Conservation (phyloP, 2,888 invertebrate genomes). For the Seira ritae region DNA sequence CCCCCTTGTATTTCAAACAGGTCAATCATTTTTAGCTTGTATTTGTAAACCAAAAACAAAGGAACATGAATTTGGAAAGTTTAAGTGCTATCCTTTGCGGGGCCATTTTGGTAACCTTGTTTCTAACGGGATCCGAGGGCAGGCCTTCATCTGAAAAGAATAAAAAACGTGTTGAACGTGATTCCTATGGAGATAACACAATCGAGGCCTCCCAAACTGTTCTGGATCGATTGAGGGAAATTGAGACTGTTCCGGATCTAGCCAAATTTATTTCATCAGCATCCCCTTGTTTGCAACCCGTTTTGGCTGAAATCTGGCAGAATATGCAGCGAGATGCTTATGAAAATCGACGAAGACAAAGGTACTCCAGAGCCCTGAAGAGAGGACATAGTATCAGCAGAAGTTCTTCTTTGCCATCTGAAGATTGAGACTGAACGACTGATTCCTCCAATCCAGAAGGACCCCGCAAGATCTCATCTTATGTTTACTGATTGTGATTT, state of each 20-base stretch:
- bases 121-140: neutral
- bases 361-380: conserved; percentile 30
- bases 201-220: conserved; percentile 16
- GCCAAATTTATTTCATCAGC: conserved; percentile 39
- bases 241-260: conserved; percentile 36
- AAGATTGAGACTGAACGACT: neutral
- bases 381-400: neutral
- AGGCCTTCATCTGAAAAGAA: neutral
- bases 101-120: neutral
- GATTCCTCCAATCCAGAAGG: neutral
- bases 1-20: neutral
- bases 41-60: neutral
- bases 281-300: conserved; percentile 52
- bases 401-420: neutral
- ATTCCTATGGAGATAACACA: neutral
- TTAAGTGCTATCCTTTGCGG: neutral
- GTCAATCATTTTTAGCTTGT: no score
- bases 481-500: neutral
- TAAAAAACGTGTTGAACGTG: neutral
- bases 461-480: neutral
- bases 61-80: neutral
- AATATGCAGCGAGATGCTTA: conserved; percentile 41
- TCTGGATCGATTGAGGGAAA: conserved; percentile 41
- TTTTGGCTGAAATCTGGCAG: conserved; percentile 49
- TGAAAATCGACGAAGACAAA: conserved; percentile 25